Evolutionary conservation across 2,113 vertebrate genomes (phyloP), one percentile per base, ranked within the genome.

Genomic region (Mesembrinibis cayennensis): DNA sequence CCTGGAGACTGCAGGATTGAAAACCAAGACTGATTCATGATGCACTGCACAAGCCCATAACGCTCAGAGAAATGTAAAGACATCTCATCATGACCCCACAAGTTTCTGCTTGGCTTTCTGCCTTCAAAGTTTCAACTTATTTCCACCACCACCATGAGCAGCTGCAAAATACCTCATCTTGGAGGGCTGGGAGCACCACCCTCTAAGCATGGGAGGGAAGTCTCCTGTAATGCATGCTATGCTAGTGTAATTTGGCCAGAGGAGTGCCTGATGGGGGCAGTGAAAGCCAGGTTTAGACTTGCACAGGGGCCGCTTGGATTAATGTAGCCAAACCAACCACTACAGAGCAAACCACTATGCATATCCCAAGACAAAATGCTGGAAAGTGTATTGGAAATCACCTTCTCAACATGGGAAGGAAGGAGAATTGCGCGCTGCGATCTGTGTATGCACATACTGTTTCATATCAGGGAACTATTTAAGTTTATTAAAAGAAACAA

Each of bases 221-320:
- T 7, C 14, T 76, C n/a, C 29, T 2, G 1, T 30, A 23, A 58
- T 4, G 3, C 13, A 58, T 4, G 3, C 11, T 55, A 3, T 25
- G 13, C n/a, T 34, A 23, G 30, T 11, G 21, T 30, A 42, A 26
- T 26, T 50, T 25, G 16, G 40, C 27, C 58, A 67, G 34, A 53
- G 52, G 16, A 61, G 36, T 26, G 15, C 14, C 45, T 49, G 15
- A 30, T 5, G 16, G 27, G 56, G 27, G 16, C 20, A 44, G 19
- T 26, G 45, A 61, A 59, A 78, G 32, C 26, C 25, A 44, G 34
- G 29, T 40, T 74, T 70, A 70, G 40, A 49, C 32, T 56, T 66
- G 8, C n/a, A 47, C 13, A 49, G 34, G 70, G 34, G 11, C 70
- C 3, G 0, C 38, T 76, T 58, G 25, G 10, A 76, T 52, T 58